Percentiles rank a stretch among this genome's conserved stretches.
These are phyloP conservation scores for Drosophila koepferae DNA, from an alignment of 2,888 invertebrate genomes.

Conservation along the genomic window DNA sequence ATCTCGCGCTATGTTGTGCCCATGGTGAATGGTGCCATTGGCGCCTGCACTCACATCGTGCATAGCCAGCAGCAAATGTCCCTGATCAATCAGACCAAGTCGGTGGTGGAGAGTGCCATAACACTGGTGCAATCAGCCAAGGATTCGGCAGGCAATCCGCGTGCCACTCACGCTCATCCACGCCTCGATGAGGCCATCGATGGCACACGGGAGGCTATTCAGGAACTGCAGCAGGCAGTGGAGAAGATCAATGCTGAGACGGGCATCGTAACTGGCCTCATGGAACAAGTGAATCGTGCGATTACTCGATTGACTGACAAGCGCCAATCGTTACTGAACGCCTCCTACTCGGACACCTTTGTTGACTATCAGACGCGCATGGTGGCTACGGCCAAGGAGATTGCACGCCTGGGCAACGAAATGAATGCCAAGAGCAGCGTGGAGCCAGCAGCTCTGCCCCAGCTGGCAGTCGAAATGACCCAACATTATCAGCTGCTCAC, in stretches of 20 bases:
- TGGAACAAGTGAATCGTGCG: conserved; percentile 96
- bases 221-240: conserved; percentile 92
- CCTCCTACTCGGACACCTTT: conserved; percentile 91
- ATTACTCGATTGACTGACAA: conserved; percentile 92
- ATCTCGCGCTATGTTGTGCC: conserved; percentile 93
- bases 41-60: conserved; percentile 94
- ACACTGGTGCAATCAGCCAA: conserved; percentile 94
- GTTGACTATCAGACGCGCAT: conserved; percentile 99
- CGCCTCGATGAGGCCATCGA: conserved; percentile 93
- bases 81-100: conserved; percentile 95
- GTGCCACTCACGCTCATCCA: conserved; percentile 92
- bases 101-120: conserved; percentile 96
- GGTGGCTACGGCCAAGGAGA: conserved; percentile 97
- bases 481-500: conserved; percentile 94
- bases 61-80: conserved; percentile 95
- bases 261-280: conserved; percentile 94
- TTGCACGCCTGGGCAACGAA: conserved; percentile 95
- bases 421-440: conserved; percentile 94
- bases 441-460: conserved; percentile 92
- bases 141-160: conserved; percentile 96
- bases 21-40: conserved; percentile 92
- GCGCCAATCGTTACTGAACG: conserved; percentile 89
- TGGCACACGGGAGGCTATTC: conserved; percentile 91
- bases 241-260: conserved; percentile 94
- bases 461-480: conserved; percentile 93